Evolutionary conservation across 2,113 vertebrate species (phyloP).

Genomic region (Notarius lentiginosus): DNA sequence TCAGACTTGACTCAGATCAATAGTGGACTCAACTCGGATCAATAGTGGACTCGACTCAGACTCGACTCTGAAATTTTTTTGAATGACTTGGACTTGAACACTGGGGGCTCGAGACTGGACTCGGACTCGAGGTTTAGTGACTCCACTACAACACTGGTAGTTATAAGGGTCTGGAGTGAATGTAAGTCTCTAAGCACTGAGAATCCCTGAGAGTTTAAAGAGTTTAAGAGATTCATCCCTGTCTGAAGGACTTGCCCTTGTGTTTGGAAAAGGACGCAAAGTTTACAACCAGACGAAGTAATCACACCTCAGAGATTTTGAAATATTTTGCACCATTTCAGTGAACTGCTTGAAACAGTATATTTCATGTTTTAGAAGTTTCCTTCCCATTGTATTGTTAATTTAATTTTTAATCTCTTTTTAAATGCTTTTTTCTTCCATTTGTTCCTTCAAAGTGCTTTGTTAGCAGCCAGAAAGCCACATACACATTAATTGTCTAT

Average conservation of each 20-base stretch:
- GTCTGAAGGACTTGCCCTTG: slow-evolving; percentile 4
- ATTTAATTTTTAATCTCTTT: neutral
- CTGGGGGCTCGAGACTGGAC: too few relatives aligned
- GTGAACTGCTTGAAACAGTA: neutral
- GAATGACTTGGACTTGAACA: too few relatives aligned
- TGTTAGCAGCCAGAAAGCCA: neutral
- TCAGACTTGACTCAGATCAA: too few relatives aligned
- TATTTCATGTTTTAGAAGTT: neutral
- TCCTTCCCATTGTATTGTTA: neutral
- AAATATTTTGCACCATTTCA: neutral
- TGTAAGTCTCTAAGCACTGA: neutral
- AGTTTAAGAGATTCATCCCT: neutral
- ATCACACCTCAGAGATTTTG: neutral
- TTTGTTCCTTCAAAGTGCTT: neutral
- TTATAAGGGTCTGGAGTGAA: neutral
- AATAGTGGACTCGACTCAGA: too few relatives aligned
- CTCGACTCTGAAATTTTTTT: too few relatives aligned
- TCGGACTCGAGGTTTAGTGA: too few relatives aligned
- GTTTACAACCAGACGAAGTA: neutral
- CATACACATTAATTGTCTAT: neutral
- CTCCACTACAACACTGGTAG: too few relatives aligned
- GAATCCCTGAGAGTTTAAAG: neutral
- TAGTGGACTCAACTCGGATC: too few relatives aligned
- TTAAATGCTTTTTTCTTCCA: neutral
- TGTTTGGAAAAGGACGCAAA: neutral